These are phyloP conservation scores for Lutjanus erythropterus DNA, from an alignment of 2,113 vertebrate genomes.

Conservation along the genomic window DNA sequence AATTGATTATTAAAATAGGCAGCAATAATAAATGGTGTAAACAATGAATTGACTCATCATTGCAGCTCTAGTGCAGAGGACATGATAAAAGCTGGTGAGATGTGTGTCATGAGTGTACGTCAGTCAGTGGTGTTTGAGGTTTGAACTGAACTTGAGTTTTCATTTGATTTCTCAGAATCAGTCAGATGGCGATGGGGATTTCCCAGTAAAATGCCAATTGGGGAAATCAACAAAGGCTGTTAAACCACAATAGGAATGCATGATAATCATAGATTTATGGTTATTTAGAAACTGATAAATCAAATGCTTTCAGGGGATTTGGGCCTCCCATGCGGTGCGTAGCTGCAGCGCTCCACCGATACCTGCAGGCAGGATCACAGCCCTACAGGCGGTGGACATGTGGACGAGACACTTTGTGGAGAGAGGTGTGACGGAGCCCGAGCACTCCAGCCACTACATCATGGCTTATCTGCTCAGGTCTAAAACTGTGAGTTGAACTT, in stretches of 20 bases:
- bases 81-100: background rate
- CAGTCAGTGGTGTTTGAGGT: background rate
- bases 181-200: background rate
- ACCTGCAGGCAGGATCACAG: constrained; percentile 69
- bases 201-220: background rate
- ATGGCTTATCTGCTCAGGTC: constrained; percentile 93
- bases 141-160: background rate
- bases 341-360: constrained; percentile 49
- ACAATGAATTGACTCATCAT: no score
- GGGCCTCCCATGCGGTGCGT: background rate
- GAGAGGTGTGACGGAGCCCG: constrained; percentile 88
- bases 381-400: constrained; percentile 76
- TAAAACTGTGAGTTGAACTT: constrained; percentile 88
- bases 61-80: no score
- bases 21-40: no score
- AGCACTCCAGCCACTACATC: constrained; percentile 90
- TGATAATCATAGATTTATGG: background rate
- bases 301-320: constrained; percentile 39
- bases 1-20: no score
- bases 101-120: background rate
- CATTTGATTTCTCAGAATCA: background rate
- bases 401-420: constrained; percentile 88
- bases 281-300: constrained; percentile 1
- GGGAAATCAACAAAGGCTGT: background rate
- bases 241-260: background rate